Evolutionary conservation across 2,797 vertebrate species (phyloP).

Genomic region (Dendrocincla fuliginosa): DNA sequence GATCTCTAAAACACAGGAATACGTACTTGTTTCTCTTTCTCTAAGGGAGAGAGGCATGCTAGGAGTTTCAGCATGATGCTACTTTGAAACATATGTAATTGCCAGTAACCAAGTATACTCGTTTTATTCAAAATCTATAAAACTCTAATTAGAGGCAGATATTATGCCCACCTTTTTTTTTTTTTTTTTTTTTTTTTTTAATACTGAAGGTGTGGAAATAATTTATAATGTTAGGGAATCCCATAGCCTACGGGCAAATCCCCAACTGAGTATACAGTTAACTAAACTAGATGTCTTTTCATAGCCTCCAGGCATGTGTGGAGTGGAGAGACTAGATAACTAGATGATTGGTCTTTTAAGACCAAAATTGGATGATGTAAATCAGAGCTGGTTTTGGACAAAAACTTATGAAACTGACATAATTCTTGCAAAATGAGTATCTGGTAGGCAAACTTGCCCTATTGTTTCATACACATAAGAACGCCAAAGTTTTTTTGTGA

Average conservation of each 20-base stretch:
- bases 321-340: not conserved
- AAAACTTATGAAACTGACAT: not conserved
- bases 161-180: not conserved
- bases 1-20: not conserved
- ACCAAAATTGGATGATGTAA: not conserved
- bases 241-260: not conserved
- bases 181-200: too few species aligned
- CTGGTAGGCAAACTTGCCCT: not conserved
- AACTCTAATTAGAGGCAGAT: not conserved
- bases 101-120: not conserved
- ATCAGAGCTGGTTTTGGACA: not conserved
- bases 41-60: not conserved
- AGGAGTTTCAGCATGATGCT: not conserved
- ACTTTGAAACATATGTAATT: not conserved
- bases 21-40: not conserved
- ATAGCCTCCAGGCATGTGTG: not conserved
- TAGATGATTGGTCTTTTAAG: not conserved
- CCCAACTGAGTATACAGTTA: not conserved
- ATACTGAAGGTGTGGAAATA: not conserved
- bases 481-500: not conserved
- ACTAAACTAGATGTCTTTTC: not conserved
- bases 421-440: not conserved
- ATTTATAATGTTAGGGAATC: conserved; percentile 12
- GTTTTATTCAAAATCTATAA: not conserved
- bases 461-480: not conserved